Percentiles rank a stretch among this genome's conserved stretches.
Evolutionary conservation across 2,888 invertebrate genomes (phyloP).

Genomic region (Acronicta aceris): DNA sequence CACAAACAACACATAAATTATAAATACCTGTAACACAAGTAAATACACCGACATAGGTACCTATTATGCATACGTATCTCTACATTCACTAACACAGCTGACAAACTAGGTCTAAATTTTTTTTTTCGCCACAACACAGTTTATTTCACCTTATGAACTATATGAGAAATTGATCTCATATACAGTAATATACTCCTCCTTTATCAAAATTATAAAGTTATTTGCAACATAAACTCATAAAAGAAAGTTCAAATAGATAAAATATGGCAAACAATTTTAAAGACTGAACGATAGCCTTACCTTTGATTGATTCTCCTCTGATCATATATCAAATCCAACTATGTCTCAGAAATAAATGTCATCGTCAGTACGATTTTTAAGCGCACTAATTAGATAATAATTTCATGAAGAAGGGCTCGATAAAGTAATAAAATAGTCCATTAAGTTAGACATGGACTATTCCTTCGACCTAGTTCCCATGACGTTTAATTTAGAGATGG

Average conservation of each 20-base stretch:
- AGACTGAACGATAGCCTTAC: slow-evolving; percentile 74
- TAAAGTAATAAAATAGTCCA: slow-evolving; percentile 67
- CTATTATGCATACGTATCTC: slow-evolving; percentile 65
- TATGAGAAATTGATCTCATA: slow-evolving; percentile 32
- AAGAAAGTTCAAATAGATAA: slow-evolving; percentile 80
- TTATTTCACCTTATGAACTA: slow-evolving; percentile 30
- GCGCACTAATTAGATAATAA: slow-evolving; percentile 56
- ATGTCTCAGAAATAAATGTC: slow-evolving; percentile 65
- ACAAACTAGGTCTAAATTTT: slow-evolving; percentile 67
- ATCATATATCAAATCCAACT: slow-evolving; percentile 66
- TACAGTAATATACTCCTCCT: slow-evolving; percentile 50
- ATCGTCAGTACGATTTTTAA: slow-evolving; percentile 65
- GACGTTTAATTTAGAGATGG: slow-evolving; percentile 69
- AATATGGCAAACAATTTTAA: slow-evolving; percentile 84
- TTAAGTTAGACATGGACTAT: slow-evolving; percentile 72
- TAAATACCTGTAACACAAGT: slow-evolving; percentile 47
- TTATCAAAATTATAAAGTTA: slow-evolving; percentile 55
- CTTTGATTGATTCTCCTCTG: slow-evolving; percentile 71
- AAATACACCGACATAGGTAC: slow-evolving; percentile 52
- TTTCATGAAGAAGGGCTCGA: slow-evolving; percentile 59
- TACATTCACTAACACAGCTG: slow-evolving; percentile 69
- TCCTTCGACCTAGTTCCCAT: slow-evolving; percentile 84
- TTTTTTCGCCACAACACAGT: slow-evolving; percentile 65
- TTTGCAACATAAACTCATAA: slow-evolving; percentile 61
- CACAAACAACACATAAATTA: slow-evolving; percentile 23